A percentile compares a stretch with the other conserved stretches of the same genome.
Conservation (phyloP, 2,888 invertebrate genomes). For the Steromphala cineraria region DNA sequence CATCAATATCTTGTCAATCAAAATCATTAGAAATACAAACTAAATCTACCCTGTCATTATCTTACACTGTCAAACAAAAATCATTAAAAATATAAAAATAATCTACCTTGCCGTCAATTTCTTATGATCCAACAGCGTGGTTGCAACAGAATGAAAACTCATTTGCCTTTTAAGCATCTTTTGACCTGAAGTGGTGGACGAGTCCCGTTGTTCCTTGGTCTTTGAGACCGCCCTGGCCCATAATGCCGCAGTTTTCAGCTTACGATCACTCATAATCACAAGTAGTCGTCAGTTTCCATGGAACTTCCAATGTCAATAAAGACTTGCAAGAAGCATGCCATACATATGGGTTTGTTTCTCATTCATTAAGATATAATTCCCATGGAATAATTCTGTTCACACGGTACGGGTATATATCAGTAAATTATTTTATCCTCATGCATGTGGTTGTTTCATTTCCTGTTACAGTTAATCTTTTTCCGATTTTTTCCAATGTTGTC, state of each 20-base stretch:
- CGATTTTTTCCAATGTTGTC: too few species aligned
- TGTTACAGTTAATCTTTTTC: too few species aligned
- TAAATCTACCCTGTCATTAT: too few species aligned
- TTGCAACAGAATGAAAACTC: neutral
- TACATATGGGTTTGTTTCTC: too few species aligned
- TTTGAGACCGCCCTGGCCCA: slow-evolving; percentile 1
- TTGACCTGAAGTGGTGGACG: neutral
- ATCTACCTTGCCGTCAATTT: neutral
- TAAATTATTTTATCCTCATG: too few species aligned
- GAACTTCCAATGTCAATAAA: neutral
- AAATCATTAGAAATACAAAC: too few species aligned
- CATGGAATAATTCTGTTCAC: too few species aligned
- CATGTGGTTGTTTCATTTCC: too few species aligned
- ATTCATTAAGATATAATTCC: too few species aligned
- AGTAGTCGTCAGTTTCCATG: neutral
- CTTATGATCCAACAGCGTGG: neutral
- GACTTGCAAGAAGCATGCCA: neutral
- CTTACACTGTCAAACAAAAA: neutral
- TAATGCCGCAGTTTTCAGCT: slow-evolving; percentile 12
- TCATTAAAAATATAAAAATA: neutral
- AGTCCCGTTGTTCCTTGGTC: neutral
- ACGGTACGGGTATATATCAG: too few species aligned
- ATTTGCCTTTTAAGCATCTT: neutral
- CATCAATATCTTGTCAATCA: too few species aligned
- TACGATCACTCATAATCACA: neutral